phyloP scores from a whole-genome alignment of 2,888 invertebrate species.

The Amiota communis region DNA sequence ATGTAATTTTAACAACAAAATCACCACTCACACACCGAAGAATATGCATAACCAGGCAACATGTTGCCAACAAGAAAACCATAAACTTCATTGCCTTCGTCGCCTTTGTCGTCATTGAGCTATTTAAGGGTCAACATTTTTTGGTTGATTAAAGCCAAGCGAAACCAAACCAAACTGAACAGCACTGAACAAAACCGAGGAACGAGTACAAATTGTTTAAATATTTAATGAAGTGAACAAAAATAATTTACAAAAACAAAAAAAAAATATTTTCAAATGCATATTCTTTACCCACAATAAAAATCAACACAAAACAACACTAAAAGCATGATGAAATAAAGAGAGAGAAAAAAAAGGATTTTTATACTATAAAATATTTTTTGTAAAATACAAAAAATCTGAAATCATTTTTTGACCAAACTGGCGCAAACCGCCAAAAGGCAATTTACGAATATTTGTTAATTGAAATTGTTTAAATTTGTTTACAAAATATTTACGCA shows the following conservation, averaged over 20 bases:
- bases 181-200: neutral
- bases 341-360: too few relatives aligned
- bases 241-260: conserved; percentile 61
- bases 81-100: neutral
- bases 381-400: too few relatives aligned
- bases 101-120: neutral
- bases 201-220: conserved; percentile 57
- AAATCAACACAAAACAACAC: neutral
- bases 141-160: conserved; percentile 62
- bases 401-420: too few relatives aligned
- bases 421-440: conserved; percentile 60
- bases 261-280: neutral
- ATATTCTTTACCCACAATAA: conserved; percentile 39
- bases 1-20: neutral
- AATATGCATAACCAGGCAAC: conserved; percentile 47
- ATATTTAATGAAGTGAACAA: conserved; percentile 63
- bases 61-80: conserved; percentile 55
- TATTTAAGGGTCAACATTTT: conserved; percentile 63
- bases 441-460: conserved; percentile 68
- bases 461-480: conserved; percentile 70
- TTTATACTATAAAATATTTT: too few relatives aligned
- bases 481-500: conserved; percentile 55
- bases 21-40: neutral
- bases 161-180: too few relatives aligned
- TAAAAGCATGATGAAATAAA: conserved; percentile 49